Evolutionary conservation across 2,113 vertebrate genomes (phyloP), one percentile per base, ranked within the genome.

Genomic region (Anas platyrhynchos): DNA sequence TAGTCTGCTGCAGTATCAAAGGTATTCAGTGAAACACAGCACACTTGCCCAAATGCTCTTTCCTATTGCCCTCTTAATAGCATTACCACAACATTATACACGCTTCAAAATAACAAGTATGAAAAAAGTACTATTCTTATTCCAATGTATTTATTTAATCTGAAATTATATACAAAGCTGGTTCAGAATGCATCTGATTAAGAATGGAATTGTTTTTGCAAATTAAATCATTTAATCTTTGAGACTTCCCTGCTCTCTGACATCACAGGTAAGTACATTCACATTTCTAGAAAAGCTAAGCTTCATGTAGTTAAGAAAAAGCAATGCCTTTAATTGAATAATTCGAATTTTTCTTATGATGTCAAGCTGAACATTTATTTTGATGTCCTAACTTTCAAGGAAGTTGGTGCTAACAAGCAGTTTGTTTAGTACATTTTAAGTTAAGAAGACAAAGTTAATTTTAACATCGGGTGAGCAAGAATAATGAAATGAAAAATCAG

Each of bases 361-460:
- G 92, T 76, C 50, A 82, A 89, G 48, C 8, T 68, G 20, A 52
- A 11, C 68, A 84, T 63, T 93, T 84, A 89, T 22, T 76, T 79
- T 8, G 26, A 26, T 79, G 26, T 63, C 15, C 16, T 66, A 84
- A 58, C 12, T 88, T 87, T 41, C 25, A 69, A 32, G 8, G 52
- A 78, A 65, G 14, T 6, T 48, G 58, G 27, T 63, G 69, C 59
- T 95, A 86, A 61, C 29, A 91, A 89, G 65, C 77, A 77, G 44
- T 90, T 95, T 96, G 44, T 90, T 95, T 96, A 95, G 88, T 96
- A 91, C 16, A 66, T 69, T 88, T 43, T 38, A 88, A 80, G 12
- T 63, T 63, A 91, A 90, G 48, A 91, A n/a, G 77, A 46, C 23
- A 26, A 26, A 91, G 71, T 96, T 97, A 95, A 93, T 81, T 92